Evolutionary conservation across 2,113 vertebrate genomes (phyloP).

Genomic region (Shinisaurus crocodilurus): DNA sequence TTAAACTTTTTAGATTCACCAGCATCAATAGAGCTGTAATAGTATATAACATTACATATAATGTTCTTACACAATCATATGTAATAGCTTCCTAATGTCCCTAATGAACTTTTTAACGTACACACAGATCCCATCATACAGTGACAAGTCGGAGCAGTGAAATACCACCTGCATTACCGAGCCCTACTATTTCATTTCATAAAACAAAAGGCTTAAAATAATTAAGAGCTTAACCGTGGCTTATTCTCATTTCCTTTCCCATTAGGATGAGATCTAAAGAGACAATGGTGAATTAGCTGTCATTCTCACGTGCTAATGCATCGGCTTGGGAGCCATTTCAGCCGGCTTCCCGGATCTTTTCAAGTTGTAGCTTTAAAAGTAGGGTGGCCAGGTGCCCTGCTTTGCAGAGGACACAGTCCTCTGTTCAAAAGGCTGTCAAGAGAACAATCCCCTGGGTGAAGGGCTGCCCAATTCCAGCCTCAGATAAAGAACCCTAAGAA

Average conservation of each 20-base stretch:
- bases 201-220: neutral
- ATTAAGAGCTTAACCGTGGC: neutral
- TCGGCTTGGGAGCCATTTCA: neutral
- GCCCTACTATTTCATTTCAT: constrained; percentile 35
- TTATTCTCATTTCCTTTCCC: neutral
- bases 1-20: neutral
- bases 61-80: neutral
- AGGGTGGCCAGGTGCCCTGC: neutral
- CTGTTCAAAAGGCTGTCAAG: no score
- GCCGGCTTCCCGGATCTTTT: neutral
- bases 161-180: neutral
- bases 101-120: neutral
- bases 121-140: neutral
- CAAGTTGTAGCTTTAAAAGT: constrained; percentile 10
- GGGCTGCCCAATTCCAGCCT: neutral
- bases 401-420: neutral
- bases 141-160: neutral
- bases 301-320: neutral
- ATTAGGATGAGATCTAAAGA: neutral
- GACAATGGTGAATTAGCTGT: neutral
- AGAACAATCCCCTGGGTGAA: no score
- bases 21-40: neutral
- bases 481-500: neutral
- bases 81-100: constrained; percentile 12
- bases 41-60: neutral